Evolutionary conservation across 2,113 vertebrate species (phyloP), one percentile per base, ranked within the genome.

Genomic region (Ctenodactylus gundi): DNA sequence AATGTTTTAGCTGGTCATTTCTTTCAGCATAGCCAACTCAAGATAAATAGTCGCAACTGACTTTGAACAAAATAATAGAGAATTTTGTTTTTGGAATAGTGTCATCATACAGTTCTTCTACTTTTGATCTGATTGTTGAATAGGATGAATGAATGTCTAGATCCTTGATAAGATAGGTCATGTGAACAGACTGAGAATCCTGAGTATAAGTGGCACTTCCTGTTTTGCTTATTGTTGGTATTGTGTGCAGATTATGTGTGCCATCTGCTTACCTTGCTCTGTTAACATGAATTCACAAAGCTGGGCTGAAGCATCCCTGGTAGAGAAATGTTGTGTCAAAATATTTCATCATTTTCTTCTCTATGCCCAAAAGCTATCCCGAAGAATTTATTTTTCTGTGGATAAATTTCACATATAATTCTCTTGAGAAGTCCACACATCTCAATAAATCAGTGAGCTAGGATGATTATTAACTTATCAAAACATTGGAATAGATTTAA

Each of bases 321-420:
- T 27, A 34, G 36, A 90, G 58, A 90, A 87, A 55, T 39, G 1
- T 23, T 78, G 4, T 60, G 58, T 90, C 57, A 85, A 25, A 34
- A 41, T 11, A 49, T 90, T 73, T 51, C 55, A 90, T 87, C 76
- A 90, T 86, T 86, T 85, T 83, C 41, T 85, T 67, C 57, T 75
- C n/a, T 6, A 20, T 87, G 27, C 58, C 88, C n/a, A 3, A 60
- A 53, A 92, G 27, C 21, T 4, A 73, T 80, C n/a, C 41, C 11
- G 65, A 84, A 73, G 65, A 75, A 81, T 87, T 93, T 84, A 31
- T 17, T 60, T 41, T 88, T 72, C 85, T 51, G 41, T 53, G n/a
- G 27, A 82, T 85, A 88, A 68, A 80, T 51, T 86, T 86, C 64
- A 75, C 34, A 62, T 34, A 3, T 62, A 76, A 49, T 73, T 87